Percentiles rank a stretch among this genome's conserved stretches.
Conservation (phyloP, 1,140 invertebrate genomes). For the Stenopsyche tienmushanensis region DNA sequence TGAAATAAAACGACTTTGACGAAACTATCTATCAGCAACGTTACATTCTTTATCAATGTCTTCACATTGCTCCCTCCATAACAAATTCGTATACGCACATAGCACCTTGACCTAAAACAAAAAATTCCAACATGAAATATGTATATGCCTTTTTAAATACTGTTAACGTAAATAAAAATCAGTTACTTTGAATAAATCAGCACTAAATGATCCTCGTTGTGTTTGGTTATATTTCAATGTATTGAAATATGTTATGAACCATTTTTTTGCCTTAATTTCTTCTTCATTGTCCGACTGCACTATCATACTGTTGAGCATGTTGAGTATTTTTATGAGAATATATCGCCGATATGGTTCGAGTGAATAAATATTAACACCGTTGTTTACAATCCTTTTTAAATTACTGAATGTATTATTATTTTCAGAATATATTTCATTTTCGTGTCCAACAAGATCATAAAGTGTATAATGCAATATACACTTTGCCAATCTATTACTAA, state of each 20-base stretch:
- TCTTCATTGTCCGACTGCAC: not conserved
- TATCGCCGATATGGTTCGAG: not conserved
- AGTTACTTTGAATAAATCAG: not conserved
- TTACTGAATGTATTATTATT: not conserved
- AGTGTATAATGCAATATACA: not conserved
- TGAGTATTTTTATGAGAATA: not conserved
- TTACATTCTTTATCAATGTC: not conserved
- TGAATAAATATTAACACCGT: not conserved
- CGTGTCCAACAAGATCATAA: not conserved
- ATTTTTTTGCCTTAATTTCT: not conserved
- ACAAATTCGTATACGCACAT: not conserved
- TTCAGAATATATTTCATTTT: not conserved
- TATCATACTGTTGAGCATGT: constrained; percentile 1
- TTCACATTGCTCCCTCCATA: not conserved
- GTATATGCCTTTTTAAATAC: not conserved
- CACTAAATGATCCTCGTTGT: not conserved
- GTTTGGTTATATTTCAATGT: not conserved
- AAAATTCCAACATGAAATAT: not conserved
- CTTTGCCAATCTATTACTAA: not conserved
- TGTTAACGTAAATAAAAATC: not conserved
- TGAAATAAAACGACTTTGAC: too few relatives aligned
- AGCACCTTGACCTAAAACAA: not conserved
- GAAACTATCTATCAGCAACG: too few relatives aligned
- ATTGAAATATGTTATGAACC: not conserved
- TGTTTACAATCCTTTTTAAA: not conserved